Base-by-base conservation (phyloP, 2,888 invertebrate genomes). In the Heliconius erato region DNA sequence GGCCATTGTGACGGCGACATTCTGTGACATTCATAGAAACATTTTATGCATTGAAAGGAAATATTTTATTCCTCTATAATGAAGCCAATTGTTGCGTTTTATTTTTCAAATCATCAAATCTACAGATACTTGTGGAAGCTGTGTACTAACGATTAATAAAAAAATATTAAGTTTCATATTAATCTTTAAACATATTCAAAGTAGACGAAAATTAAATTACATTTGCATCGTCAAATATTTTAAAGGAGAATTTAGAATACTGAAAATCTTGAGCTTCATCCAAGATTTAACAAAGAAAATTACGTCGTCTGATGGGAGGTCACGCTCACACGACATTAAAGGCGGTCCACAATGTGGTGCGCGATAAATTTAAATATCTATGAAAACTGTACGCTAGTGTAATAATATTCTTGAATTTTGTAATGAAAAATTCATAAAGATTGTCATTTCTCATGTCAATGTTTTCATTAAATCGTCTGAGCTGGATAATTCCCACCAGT, bases 231-330 rank as follows among this genome's bases (percentile, higher is more conserved):
- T 49, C 14, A 82, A 26, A 77, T 69, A 63, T 65, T 68, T 77
- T 71, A 49, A 69, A 77, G 44, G 54, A 35, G 69, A 77, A 71
- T 79, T 72, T 79, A 82, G 54, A 81, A 72, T 54, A 81, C 72
- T 72, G 44, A 40, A 82, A 84, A 63, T 89, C 88, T 92, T 91
- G 91, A 91, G 86, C 83, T 74, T 26, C 86, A 85, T 90, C 90
- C 90, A 91, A 92, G 89, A 88, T 88, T 90, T 84, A 86, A 91
- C 90, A 90, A 90, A 88, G 89, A 88, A 87, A 88, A 87, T 88
- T 85, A 84, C 84, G 67, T 63, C 68, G 83, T 79, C 79, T 80
- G 74, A 83, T 83, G 84, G 76, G 68, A 82, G 79, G 83, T 82
- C 83, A 84, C 84, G 83, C 74, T 82, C 81, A 77, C 63, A 63